Base-by-base conservation (phyloP, 1,140 invertebrate genomes). In the Trichogramma pretiosum region DNA sequence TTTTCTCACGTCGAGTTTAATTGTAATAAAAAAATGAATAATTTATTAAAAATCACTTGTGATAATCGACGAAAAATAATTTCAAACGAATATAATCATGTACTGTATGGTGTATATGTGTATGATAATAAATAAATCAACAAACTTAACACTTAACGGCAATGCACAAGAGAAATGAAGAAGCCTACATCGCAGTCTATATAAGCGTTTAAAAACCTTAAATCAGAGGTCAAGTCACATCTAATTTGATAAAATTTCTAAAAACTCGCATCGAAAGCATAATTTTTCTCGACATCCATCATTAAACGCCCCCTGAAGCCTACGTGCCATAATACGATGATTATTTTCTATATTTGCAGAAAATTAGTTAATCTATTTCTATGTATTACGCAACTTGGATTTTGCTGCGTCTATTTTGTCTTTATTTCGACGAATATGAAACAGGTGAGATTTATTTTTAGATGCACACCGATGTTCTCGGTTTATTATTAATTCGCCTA, bases 401-500 rank as follows among this genome's bases (percentile, higher is more conserved):
- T 96, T 72, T 96, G 92, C 68, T 93, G 89, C 72, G 87, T 95
- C 17, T 96, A 96, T 71, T 86, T 93, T 60, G 84, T 95, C 24
- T 96, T 95, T 70, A 85, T 95, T 55, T 82, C 88, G 17, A 80
- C 80, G 34, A 94, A 87, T 65, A 64, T 89, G 50, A 75, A 84
- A 65, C 77, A 84, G 77, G 85, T 87, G 66, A 72, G 60, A 21
- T 36, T 46, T 51, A 36, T 42, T 46, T 46, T 46, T 19, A 30
- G 21, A n/a, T n/a, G 17, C 28, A 35, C 24, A 23, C 18, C 36
- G 14, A 18, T 33, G 11, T 16, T 43, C 4, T 14, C 30, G 3
- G 16, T 35, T n/a, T 33, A 23, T 34, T 35, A 36, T 48, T 35
- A 24, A 18, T 9, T 16, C 39, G 17, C 17, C 32, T 32, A n/a